Base-by-base conservation (phyloP, 2,888 invertebrate species). In the Blastobasis adustella region DNA sequence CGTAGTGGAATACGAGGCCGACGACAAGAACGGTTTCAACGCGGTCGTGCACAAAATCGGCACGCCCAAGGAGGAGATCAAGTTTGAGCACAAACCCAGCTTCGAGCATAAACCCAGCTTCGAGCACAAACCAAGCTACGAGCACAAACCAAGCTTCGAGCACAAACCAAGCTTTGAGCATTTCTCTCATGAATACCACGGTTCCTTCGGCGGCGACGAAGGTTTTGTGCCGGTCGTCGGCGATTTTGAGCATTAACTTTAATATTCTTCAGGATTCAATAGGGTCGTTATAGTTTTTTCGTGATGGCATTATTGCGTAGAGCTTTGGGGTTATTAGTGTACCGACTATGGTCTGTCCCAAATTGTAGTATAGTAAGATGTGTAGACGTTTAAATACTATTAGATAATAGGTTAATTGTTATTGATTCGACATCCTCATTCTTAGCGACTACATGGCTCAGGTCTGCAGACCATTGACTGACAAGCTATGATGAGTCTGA, bases 21-120 rank as follows among this genome's bases (percentile, higher is more conserved):
- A 90, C 66, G 90, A 90, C 65, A 90, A 90, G 56, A 89, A 90
- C 71, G 90, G 90, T 0, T 90, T 90, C 77, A 90, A 90, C 66
- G 90, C 90, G 0, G 82, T 90, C 38, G 90, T 90, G 0, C 90
- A 90, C 75, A 89, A 81, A 60, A 89, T 90, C 46, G 90, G 90
- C 8, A 77, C 73, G 0, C 86, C 80, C 5, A 77, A 62, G 46
- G 71, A 80, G 58, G 74, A 76, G 38, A 56, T 42, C 49, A 45
- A 53, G 41, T 49, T 53, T 8, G 60, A 65, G 43, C 57, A 67
- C 46, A 59, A 60, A 37, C 42, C 42, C 6, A 8, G n/a, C 42
- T 61, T 57, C 39, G 53, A 58, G 37, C 60, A n/a, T n/a, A n/a
- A n/a, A n/a, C n/a, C n/a, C n/a, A 76, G 38, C 55, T 42, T 49